Percentiles rank a stretch among this genome's conserved stretches.
phyloP scores from a whole-genome alignment of 53 echinoderm and acorn worm species.

The Paracentrotus lividus region DNA sequence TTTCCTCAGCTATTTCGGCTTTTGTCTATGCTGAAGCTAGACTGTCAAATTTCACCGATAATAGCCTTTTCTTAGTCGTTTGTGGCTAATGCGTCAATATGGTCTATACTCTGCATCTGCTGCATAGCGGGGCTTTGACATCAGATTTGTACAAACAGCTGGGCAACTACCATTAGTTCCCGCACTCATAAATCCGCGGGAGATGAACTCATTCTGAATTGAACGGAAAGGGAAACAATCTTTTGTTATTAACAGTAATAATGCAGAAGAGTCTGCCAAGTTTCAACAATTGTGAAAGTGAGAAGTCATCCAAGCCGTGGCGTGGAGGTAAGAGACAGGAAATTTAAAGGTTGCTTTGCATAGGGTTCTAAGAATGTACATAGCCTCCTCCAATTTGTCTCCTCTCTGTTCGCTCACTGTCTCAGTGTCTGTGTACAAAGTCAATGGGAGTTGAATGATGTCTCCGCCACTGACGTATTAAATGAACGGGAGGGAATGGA shows the following conservation, averaged over 20 bases:
- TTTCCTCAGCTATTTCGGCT: background rate
- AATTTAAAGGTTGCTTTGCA: no score
- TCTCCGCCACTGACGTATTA: no score
- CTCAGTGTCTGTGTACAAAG: no score
- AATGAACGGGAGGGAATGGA: no score
- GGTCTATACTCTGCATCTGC: background rate
- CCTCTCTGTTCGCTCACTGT: no score
- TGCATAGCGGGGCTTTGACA: background rate
- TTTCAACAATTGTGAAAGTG: background rate
- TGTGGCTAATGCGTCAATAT: no score
- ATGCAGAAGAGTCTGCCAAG: background rate
- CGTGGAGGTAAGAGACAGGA: background rate
- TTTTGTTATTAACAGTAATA: background rate
- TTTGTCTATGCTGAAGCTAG: background rate
- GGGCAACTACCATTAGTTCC: background rate
- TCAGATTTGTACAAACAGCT: background rate
- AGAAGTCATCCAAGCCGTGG: background rate
- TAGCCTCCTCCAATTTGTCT: no score
- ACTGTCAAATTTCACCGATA: background rate
- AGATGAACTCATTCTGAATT: background rate
- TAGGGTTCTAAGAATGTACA: no score
- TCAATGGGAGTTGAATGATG: no score
- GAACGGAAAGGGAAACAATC: background rate
- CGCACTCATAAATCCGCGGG: conserved; percentile 43
- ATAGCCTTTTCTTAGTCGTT: conserved; percentile 14